phyloP scores from a whole-genome alignment of 2,113 vertebrate genomes.

The Lepus europaeus region DNA sequence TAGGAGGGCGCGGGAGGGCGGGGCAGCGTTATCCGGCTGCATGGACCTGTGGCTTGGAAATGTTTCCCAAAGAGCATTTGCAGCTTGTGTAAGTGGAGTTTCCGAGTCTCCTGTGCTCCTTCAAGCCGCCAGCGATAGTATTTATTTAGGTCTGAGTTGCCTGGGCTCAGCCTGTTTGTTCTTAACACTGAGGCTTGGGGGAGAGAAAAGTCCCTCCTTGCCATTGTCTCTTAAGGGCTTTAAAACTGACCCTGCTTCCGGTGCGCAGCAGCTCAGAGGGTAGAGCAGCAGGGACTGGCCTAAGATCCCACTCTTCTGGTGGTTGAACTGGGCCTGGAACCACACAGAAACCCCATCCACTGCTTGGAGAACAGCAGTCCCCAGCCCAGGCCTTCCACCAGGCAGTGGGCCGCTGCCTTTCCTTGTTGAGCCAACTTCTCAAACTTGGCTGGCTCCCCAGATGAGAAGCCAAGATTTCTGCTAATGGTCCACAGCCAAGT shows the following conservation, averaged over 20 bases:
- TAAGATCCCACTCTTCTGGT: constrained; percentile 76
- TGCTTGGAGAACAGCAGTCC: constrained; percentile 67
- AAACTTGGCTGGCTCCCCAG: constrained; percentile 81
- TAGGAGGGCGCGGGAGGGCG: constrained; percentile 32
- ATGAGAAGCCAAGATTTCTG: constrained; percentile 82
- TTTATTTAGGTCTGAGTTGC: constrained; percentile 57
- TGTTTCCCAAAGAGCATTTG: constrained; percentile 65
- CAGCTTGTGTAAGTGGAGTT: constrained; percentile 69
- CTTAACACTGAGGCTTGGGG: constrained; percentile 27
- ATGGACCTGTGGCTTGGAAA: constrained; percentile 65
- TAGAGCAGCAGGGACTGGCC: constrained; percentile 64
- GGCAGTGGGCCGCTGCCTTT: constrained; percentile 75
- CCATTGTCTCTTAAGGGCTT: constrained; percentile 48
- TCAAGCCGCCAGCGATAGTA: constrained; percentile 54
- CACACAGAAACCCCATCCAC: constrained; percentile 76
- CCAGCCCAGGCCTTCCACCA: constrained; percentile 75
- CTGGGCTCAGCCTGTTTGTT: constrained; percentile 62
- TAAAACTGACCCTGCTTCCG: constrained; percentile 52
- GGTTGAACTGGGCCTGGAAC: constrained; percentile 80
- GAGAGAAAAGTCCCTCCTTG: constrained; percentile 51
- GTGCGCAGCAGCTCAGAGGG: constrained; percentile 17
- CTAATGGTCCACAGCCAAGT: constrained; percentile 80
- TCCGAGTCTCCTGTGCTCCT: constrained; percentile 62
- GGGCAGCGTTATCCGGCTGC: not conserved
- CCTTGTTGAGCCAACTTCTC: constrained; percentile 80